Conservation (phyloP, 2,797 vertebrate genomes). For the Mycteria americana region DNA sequence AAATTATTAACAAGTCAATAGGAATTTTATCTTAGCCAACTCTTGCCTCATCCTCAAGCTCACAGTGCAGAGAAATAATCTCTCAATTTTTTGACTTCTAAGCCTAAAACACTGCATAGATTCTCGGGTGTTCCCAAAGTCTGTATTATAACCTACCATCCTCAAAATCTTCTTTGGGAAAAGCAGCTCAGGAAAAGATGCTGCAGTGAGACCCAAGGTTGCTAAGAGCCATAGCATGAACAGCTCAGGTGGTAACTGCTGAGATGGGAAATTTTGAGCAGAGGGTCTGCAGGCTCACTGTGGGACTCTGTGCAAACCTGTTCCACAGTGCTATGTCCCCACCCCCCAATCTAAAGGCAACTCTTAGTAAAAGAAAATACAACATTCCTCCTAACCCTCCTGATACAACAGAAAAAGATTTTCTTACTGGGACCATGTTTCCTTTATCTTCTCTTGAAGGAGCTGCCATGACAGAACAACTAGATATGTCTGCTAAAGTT, state of each 20-base stretch:
- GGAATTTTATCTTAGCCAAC: neutral
- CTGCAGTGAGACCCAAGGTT: rapidly evolving
- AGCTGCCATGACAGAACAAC: neutral
- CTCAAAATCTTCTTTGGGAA: neutral
- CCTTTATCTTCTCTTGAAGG: neutral
- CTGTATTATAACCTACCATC: neutral
- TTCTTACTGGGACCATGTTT: neutral
- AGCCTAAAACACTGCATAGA: neutral
- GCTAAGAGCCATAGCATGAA: neutral
- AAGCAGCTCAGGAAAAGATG: neutral
- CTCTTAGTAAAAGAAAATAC: neutral
- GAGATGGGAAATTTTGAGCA: neutral
- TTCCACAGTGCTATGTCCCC: neutral
- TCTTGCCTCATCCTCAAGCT: neutral
- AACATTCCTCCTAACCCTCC: neutral
- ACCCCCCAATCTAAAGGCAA: neutral
- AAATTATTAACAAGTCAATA: neutral
- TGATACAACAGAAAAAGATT: neutral
- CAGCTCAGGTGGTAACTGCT: rapidly evolving
- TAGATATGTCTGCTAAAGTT: neutral
- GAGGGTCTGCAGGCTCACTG: neutral
- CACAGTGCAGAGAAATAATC: neutral
- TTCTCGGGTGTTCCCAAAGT: neutral
- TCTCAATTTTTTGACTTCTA: neutral
- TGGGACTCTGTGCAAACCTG: neutral